Evolutionary conservation across 2,888 invertebrate species (phyloP), one percentile per base, ranked within the genome.

Genomic region (Mesoligia furuncula): DNA sequence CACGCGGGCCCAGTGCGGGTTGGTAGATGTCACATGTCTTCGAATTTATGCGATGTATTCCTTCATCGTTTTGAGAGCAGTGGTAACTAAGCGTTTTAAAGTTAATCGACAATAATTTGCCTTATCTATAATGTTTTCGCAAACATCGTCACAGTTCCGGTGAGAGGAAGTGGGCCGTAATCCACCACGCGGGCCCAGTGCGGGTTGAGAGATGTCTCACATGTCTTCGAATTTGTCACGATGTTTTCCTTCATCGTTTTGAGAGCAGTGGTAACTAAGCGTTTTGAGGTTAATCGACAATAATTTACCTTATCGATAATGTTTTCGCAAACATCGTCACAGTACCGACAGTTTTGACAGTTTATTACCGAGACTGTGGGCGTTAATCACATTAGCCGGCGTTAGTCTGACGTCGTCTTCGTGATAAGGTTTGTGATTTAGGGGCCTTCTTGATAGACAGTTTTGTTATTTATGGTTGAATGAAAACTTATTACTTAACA

Each of bases 81-180:
- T 11, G 42, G 42, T 42, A 11, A n/a, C n/a, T n/a, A n/a, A n/a
- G 42, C 75, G n/a, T n/a, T 54, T 39, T n/a, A 65, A 24, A 11
- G n/a, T n/a, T n/a, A 82, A 67, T 76, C 83, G 39, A 83, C 54
- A 68, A 39, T 42, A 66, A 66, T 51, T 6, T 24, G 54, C 31
- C 39, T 67, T 64, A 82, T 79, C 83, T 62, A 79, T 75, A 67
- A 82, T 57, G n/a, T 57, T 67, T 51, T 82, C 54, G 39, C 45
- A n/a, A n/a, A n/a, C n/a, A n/a, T n/a, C n/a, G n/a, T n/a, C n/a
- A n/a, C n/a, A n/a, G n/a, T n/a, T n/a, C n/a, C n/a, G n/a, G 5
- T 39, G 39, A 39, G 39, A 39, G 39, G 7, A 7, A 39, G 39
- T 39, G 39, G 39, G 39, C 39, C 39, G 39, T 39, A 39, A 39